These are phyloP conservation scores for Fistularia commersonii DNA, from an alignment of 2,797 vertebrate genomes.

Conservation along the genomic window DNA sequence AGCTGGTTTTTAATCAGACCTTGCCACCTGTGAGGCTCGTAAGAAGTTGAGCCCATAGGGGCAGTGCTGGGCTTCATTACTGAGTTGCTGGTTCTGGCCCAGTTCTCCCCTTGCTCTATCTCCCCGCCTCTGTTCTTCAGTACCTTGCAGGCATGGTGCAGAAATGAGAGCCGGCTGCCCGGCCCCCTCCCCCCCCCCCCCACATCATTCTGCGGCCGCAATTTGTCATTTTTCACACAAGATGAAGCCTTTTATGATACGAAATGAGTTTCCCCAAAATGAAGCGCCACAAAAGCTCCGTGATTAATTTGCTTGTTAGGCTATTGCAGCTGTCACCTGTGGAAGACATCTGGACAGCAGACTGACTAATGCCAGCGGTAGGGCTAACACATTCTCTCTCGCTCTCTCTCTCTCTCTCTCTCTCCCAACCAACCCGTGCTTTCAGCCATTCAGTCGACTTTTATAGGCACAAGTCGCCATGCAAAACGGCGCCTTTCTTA, in stretches of 20 bases:
- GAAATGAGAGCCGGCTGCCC: constrained; percentile 67
- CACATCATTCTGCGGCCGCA: constrained; percentile 73
- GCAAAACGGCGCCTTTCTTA: constrained; percentile 73
- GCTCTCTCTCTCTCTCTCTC: constrained; percentile 44
- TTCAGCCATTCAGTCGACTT: constrained; percentile 75
- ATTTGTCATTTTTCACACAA: constrained; percentile 83
- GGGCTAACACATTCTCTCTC: constrained; percentile 64
- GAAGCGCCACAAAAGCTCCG: constrained; percentile 80
- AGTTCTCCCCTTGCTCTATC: constrained; percentile 67
- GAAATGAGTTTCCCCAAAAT: constrained; percentile 83
- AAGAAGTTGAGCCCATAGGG: constrained; percentile 72
- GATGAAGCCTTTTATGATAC: constrained; percentile 84
- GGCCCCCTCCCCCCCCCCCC: constrained; percentile 58
- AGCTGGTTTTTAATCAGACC: constrained; percentile 72
- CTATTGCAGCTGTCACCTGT: constrained; percentile 85
- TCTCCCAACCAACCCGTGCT: constrained; percentile 40
- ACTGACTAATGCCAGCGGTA: constrained; percentile 82
- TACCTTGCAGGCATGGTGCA: constrained; percentile 69
- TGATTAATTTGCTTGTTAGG: constrained; percentile 88
- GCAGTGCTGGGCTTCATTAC: constrained; percentile 74
- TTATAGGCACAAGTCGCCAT: constrained; percentile 73
- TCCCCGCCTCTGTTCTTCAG: constrained; percentile 62
- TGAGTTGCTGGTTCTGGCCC: constrained; percentile 66
- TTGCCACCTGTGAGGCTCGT: constrained; percentile 76
- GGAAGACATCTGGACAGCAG: constrained; percentile 85